These are phyloP conservation scores for Antennarius striatus DNA, from an alignment of 2,113 vertebrate species.

Conservation along the genomic window DNA sequence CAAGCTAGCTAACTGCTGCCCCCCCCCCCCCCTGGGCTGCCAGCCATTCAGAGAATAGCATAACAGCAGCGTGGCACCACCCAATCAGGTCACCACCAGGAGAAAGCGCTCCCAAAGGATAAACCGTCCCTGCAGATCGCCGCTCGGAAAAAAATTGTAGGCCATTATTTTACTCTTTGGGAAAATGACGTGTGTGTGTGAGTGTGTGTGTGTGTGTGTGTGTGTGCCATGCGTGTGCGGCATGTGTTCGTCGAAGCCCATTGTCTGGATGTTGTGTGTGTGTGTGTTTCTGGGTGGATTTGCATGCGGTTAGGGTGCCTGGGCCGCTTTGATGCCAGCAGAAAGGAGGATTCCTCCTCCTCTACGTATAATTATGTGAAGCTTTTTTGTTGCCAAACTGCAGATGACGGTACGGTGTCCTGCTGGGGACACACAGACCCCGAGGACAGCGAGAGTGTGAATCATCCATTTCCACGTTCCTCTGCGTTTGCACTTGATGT, in stretches of 20 bases:
- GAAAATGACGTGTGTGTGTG: constrained; percentile 31
- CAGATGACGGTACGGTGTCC: constrained; percentile 46
- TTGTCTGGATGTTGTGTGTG: constrained; percentile 20
- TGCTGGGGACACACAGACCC: constrained; percentile 53
- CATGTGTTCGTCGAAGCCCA: neutral
- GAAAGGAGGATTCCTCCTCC: constrained; percentile 45
- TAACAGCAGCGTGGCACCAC: constrained; percentile 52
- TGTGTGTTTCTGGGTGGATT: constrained; percentile 35
- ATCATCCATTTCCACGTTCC: constrained; percentile 52
- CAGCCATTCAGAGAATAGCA: constrained; percentile 67
- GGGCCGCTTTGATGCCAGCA: constrained; percentile 46
- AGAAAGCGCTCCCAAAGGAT: constrained; percentile 68
- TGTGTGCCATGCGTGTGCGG: constrained; percentile 12
- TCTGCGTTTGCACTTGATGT: constrained; percentile 40
- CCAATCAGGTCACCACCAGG: constrained; percentile 73
- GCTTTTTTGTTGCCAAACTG: constrained; percentile 54
- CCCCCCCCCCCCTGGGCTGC: constrained; percentile 47
- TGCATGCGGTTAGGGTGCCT: constrained; percentile 42
- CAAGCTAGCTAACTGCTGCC: constrained; percentile 60
- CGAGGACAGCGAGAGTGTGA: constrained; percentile 51
- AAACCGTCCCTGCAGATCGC: constrained; percentile 41
- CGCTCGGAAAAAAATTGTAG: constrained; percentile 54
- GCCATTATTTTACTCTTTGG: constrained; percentile 53
- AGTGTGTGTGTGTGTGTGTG: constrained; percentile 2
- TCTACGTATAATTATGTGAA: constrained; percentile 53